Conservation (phyloP, 1,140 invertebrate genomes). For the Apis dorsata region DNA sequence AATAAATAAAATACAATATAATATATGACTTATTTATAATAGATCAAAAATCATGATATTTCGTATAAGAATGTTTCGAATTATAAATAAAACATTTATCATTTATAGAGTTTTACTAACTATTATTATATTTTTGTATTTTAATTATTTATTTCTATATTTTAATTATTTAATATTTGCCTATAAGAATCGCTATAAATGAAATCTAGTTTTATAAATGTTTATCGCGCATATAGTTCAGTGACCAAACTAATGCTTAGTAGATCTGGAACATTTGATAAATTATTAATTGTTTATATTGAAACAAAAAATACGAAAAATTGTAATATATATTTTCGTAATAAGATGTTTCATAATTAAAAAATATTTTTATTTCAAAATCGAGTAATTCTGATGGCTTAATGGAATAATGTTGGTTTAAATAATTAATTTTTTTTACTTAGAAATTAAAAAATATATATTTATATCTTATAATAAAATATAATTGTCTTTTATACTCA, state of each 20-base stretch:
- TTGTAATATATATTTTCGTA: not conserved
- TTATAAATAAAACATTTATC: not conserved
- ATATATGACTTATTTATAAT: not conserved
- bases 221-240: slow-evolving; percentile 12
- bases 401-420: not conserved
- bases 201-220: not conserved
- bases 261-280: not conserved
- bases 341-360: too few species aligned
- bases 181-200: not conserved
- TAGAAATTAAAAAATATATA: not conserved
- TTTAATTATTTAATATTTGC: not conserved
- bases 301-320: not conserved
- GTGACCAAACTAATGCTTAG: not conserved
- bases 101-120: not conserved
- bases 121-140: not conserved
- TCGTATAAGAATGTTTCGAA: not conserved
- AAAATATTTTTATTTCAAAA: not conserved
- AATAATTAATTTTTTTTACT: not conserved
- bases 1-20: not conserved
- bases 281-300: not conserved
- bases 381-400: not conserved
- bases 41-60: not conserved
- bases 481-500: not conserved
- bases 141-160: not conserved
- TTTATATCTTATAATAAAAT: not conserved